A percentile compares a stretch with the other conserved stretches of the same genome.
These are phyloP conservation scores for Stigmatopora argus DNA, from an alignment of 2,113 vertebrate species.

Conservation along the genomic window DNA sequence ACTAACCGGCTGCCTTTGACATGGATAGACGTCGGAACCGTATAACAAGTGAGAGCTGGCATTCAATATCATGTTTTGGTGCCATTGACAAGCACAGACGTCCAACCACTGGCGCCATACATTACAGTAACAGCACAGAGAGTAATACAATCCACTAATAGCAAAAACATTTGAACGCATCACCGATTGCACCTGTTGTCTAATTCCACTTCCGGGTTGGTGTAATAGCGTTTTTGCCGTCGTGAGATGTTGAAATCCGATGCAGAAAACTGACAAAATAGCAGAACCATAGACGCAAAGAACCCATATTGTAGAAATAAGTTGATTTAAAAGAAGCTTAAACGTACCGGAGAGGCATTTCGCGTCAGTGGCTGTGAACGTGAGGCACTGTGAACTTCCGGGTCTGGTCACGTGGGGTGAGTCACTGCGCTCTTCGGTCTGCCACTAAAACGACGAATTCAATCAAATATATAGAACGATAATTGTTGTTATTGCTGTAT, in stretches of 20 bases:
- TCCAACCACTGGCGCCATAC: no score
- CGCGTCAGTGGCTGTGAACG: neutral
- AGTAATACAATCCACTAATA: neutral
- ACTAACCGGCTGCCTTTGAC: no score
- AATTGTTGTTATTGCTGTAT: no score
- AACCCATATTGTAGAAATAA: neutral
- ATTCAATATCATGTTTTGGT: no score
- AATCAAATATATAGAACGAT: neutral
- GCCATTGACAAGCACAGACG: no score
- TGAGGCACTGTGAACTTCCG: conserved; percentile 33
- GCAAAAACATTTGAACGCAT: neutral
- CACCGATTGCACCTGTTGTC: conserved; percentile 52
- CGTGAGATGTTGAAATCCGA: neutral
- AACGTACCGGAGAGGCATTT: neutral
- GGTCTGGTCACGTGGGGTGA: conserved; percentile 48
- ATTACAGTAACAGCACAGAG: neutral
- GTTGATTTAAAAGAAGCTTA: neutral
- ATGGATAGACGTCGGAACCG: no score
- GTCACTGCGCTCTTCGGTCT: neutral
- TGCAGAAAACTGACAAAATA: neutral
- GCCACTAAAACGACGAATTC: neutral
- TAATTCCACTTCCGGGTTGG: conserved; percentile 35
- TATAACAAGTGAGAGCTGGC: no score
- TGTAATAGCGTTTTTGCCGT: neutral
- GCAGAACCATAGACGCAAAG: neutral